Conservation (phyloP, 1,140 invertebrate genomes). For the Nebria ingens region DNA sequence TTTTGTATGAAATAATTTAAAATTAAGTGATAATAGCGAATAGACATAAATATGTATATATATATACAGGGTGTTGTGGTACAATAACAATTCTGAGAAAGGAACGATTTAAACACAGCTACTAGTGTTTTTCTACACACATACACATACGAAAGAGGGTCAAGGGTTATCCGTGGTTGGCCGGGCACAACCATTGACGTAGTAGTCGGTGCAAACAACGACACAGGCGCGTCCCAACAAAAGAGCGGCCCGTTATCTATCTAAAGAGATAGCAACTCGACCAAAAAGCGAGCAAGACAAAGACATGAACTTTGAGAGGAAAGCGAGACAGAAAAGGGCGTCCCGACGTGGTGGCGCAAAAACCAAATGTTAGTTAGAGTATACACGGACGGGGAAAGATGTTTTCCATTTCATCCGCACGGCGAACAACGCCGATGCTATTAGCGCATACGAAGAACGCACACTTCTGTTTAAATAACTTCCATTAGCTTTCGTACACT, state of each 20-base stretch:
- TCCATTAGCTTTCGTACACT: slow-evolving; percentile 24
- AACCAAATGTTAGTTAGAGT: slow-evolving; percentile 25
- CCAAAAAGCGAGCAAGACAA: too few species aligned
- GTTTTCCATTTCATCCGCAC: slow-evolving; percentile 29
- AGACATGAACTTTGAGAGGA: too few species aligned
- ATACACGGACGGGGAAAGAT: slow-evolving; percentile 23
- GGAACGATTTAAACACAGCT: too few species aligned
- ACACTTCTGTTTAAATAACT: slow-evolving; percentile 31
- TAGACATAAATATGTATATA: too few species aligned
- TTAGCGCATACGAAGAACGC: slow-evolving; percentile 24
- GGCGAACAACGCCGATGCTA: slow-evolving; percentile 23
- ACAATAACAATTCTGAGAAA: too few species aligned
- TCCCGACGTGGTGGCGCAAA: slow-evolving; percentile 10
- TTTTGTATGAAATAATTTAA: too few species aligned
- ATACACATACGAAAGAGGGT: neutral
- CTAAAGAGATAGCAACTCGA: neutral
- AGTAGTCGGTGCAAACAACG: neutral
- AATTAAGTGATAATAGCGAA: too few species aligned
- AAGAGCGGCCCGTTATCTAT: neutral
- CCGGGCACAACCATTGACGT: neutral
- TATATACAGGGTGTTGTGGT: too few species aligned
- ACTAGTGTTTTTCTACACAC: too few species aligned
- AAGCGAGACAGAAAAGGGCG: too few species aligned
- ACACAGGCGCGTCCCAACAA: neutral
- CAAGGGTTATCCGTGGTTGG: neutral